Base-by-base conservation (phyloP, 2,113 vertebrate species). In the Rhombomys opimus region DNA sequence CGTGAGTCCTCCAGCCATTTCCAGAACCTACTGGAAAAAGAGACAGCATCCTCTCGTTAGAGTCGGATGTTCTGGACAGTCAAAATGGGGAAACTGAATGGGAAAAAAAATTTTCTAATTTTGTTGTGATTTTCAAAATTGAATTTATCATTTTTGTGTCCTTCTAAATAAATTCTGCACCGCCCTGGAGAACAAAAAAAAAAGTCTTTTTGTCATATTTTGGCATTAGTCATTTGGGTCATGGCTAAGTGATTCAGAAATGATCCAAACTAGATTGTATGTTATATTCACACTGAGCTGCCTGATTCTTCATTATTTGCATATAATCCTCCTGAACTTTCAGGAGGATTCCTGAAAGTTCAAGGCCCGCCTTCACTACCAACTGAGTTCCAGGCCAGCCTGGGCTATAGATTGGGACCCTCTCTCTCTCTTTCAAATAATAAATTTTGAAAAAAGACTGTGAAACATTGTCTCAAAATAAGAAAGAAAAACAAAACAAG, bases 61-160 rank as follows among this genome's bases (percentile, higher is more conserved):
- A 81, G 76, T 46, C 20, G 12, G 41, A 82, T 95, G 59, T 89
- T 67, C 84, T 38, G 92, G 25, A 54, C 61, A 68, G 7, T 93
- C 91, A 89, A 95, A 96, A 94, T 35, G 59, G 6, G 27, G 76
- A 17, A 95, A 89, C 65, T 94, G n/a, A 70, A 92, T 63, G 35
- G 23, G 15, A 94, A 20, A 82, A 93, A 97, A 96, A 87, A 76
- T 85, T 89, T 77, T 81, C 94, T 93, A 89, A 97, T 89, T 88
- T 91, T 65, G 6, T 89, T 85, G 17, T 91, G 59, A 96, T 94
- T 91, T 89, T 87, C 20, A 35, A 94, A 91, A 92, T 52, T 81
- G 88, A 96, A 82, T 89, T 50, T 76, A 89, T 96, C 25, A 46
- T 95, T 57, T 57, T 54, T 72, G 78, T 59, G 5, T 89, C 52